phyloP scores from a whole-genome alignment of 2,888 invertebrate species.

The Drosophila hawaiiensis region DNA sequence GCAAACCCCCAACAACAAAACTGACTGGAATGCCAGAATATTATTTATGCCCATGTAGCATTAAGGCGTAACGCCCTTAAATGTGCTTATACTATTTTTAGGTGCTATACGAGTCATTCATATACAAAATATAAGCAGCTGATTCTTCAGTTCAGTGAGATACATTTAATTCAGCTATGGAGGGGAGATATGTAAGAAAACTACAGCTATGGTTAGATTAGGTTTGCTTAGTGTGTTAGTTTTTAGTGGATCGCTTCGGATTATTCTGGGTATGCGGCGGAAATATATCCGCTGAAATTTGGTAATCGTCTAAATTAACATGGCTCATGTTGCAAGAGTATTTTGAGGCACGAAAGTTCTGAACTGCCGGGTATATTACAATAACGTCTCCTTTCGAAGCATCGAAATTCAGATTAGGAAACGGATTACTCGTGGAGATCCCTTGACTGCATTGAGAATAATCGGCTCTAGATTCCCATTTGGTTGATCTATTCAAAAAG shows the following conservation, averaged over 20 bases:
- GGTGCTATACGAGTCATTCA: constrained; percentile 5
- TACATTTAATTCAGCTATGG: constrained; percentile 41
- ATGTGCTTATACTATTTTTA: neutral
- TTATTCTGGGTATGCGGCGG: neutral
- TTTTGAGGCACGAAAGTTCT: constrained; percentile 51
- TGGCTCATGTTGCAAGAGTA: constrained; percentile 37
- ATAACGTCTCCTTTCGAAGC: constrained; percentile 40
- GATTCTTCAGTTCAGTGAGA: constrained; percentile 24
- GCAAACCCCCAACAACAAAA: constrained; percentile 25
- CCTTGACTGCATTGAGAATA: neutral
- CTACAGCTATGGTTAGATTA: constrained; percentile 38
- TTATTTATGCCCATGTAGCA: constrained; percentile 18
- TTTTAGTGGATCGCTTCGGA: neutral
- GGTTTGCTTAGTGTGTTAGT: constrained; percentile 15
- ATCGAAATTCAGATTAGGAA: constrained; percentile 22
- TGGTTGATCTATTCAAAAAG: neutral
- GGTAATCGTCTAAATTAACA: neutral
- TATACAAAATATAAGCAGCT: constrained; percentile 16
- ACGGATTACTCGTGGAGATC: constrained; percentile 27
- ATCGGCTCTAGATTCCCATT: neutral
- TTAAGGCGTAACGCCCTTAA: constrained; percentile 51
- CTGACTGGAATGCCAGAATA: neutral
- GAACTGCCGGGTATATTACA: constrained; percentile 53
- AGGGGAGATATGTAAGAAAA: constrained; percentile 33
- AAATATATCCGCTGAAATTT: neutral